Percentiles rank a stretch among this genome's conserved stretches.
Evolutionary conservation across 2,888 invertebrate genomes (phyloP).

Genomic region (Nineta flava): DNA sequence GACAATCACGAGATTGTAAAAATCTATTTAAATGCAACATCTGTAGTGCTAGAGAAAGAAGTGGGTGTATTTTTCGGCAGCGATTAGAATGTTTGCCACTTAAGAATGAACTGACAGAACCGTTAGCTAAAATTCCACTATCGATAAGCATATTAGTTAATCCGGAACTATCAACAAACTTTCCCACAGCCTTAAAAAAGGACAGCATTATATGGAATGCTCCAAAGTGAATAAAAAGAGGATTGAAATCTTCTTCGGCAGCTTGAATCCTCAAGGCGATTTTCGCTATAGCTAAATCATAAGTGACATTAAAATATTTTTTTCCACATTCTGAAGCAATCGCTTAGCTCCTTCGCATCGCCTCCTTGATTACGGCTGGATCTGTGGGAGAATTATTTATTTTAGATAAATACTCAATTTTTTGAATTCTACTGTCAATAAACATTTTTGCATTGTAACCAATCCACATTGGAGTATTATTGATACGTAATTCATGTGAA

Average conservation of each 20-base stretch:
- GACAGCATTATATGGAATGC: slow-evolving; percentile 13
- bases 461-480: slow-evolving; percentile 15
- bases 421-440: slow-evolving; percentile 12
- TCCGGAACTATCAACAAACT: slow-evolving; percentile 13
- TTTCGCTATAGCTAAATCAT: slow-evolving; percentile 14
- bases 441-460: slow-evolving; percentile 12
- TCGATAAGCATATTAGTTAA: slow-evolving; percentile 12
- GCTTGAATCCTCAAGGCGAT: slow-evolving; percentile 13
- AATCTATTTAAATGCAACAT: too few species aligned
- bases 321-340: slow-evolving; percentile 11
- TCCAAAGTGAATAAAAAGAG: slow-evolving; percentile 11
- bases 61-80: too few species aligned
- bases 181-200: slow-evolving; percentile 14
- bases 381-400: slow-evolving; percentile 16
- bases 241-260: slow-evolving; percentile 11
- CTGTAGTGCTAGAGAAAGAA: too few species aligned
- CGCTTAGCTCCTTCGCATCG: slow-evolving; percentile 9
- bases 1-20: too few species aligned
- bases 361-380: slow-evolving; percentile 12
- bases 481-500: too few species aligned
- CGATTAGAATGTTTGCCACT: slow-evolving; percentile 10
- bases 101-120: slow-evolving; percentile 11
- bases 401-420: slow-evolving; percentile 13
- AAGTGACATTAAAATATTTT: neutral
- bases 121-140: slow-evolving; percentile 12